Percentiles rank a stretch among this genome's conserved stretches.
phyloP scores from a whole-genome alignment of 2,113 vertebrate species.

The Vulpes lagopus region DNA sequence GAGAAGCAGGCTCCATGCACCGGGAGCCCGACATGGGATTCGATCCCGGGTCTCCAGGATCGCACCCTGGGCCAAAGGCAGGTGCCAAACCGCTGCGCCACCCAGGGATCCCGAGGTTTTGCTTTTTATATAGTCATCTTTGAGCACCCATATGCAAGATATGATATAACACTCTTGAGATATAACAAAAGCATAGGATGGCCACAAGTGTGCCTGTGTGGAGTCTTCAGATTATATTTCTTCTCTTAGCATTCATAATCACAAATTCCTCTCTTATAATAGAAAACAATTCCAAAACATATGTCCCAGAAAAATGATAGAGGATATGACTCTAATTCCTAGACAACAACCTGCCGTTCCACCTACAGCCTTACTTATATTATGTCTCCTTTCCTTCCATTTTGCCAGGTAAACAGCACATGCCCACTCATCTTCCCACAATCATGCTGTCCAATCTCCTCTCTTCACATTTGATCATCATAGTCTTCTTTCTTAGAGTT shows the following conservation, averaged over 20 bases:
- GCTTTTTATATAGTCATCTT: background rate
- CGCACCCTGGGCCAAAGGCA: too few species aligned
- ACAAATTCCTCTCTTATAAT: background rate
- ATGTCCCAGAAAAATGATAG: background rate
- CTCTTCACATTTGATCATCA: background rate
- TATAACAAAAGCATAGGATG: background rate
- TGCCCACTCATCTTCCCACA: too few species aligned
- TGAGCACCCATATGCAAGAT: fast-evolving
- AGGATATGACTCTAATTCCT: background rate
- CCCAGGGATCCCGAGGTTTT: too few species aligned
- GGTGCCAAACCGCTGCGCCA: too few species aligned
- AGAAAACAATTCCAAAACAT: background rate
- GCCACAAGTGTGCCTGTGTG: background rate
- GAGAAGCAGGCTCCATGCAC: too few species aligned
- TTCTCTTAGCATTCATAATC: background rate
- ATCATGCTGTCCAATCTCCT: background rate
- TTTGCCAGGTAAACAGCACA: background rate
- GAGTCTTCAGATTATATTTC: background rate
- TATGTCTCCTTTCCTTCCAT: background rate
- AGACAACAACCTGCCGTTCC: background rate
- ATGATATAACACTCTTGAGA: background rate
- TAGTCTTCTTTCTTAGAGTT: background rate
- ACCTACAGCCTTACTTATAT: background rate
- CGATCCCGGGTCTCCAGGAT: too few species aligned
- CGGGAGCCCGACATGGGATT: too few species aligned